phyloP scores from a whole-genome alignment of 2,113 vertebrate genomes.

The Plotosus lineatus region DNA sequence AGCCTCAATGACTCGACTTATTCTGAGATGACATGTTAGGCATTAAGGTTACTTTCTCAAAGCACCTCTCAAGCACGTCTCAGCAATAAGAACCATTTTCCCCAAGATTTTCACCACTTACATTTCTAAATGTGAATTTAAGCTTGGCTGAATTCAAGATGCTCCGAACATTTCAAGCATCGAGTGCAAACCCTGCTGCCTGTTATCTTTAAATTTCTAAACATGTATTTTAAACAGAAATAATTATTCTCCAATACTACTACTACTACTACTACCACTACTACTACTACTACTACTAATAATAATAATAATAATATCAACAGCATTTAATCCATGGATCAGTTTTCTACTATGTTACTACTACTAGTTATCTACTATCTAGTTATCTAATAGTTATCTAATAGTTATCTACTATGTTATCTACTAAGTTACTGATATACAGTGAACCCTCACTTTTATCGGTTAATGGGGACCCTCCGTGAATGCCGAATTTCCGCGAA shows the following conservation, averaged over 20 bases:
- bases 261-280: too few relatives aligned
- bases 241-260: too few relatives aligned
- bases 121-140: background rate
- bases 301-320: too few relatives aligned
- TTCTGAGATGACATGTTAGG: background rate
- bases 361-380: too few relatives aligned
- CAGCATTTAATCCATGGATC: constrained; percentile 64
- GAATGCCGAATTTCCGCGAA: too few relatives aligned
- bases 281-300: too few relatives aligned
- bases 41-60: background rate
- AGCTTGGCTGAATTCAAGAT: background rate
- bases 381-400: too few relatives aligned
- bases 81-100: background rate
- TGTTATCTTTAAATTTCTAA: background rate
- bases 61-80: background rate
- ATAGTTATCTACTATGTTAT: too few relatives aligned
- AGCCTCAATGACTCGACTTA: background rate
- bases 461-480: too few relatives aligned
- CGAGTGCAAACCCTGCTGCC: background rate
- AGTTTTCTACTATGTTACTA: constrained; percentile 63
- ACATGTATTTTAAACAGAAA: background rate
- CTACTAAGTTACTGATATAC: too few relatives aligned
- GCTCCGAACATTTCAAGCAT: background rate
- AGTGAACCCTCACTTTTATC: too few relatives aligned
- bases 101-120: background rate